Percentiles rank a stretch among this genome's conserved stretches.
Evolutionary conservation across 1,140 invertebrate genomes (phyloP).

Genomic region (Laupala kohalensis): DNA sequence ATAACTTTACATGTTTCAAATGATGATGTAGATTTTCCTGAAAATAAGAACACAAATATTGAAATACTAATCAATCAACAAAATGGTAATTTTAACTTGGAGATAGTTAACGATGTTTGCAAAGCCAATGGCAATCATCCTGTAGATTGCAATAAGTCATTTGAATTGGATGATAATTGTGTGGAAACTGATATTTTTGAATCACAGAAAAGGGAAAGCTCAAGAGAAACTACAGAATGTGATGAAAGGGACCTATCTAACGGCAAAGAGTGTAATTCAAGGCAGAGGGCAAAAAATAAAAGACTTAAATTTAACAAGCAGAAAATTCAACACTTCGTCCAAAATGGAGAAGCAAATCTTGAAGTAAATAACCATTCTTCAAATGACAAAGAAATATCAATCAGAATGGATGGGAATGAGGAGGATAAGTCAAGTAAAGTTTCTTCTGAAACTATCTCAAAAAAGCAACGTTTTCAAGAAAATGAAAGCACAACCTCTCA

Average conservation of each 20-base stretch:
- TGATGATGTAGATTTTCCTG: not conserved
- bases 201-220: not conserved
- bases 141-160: not conserved
- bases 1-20: too few species aligned
- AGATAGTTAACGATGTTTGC: not conserved
- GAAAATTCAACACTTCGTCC: not conserved
- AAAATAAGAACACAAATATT: not conserved
- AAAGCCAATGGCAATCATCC: not conserved
- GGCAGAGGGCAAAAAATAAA: not conserved
- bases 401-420: slow-evolving; percentile 3
- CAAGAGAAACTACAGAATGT: not conserved
- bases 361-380: not conserved
- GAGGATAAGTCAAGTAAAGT: too few species aligned
- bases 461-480: too few species aligned
- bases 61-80: not conserved
- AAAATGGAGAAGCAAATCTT: not conserved
- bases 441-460: too few species aligned
- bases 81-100: not conserved
- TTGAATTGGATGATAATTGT: not conserved
- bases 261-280: not conserved
- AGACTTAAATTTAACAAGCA: not conserved
- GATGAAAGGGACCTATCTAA: too few species aligned
- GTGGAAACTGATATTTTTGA: not conserved
- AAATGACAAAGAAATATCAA: not conserved
- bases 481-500: not conserved